These are phyloP conservation scores for Setipinna tenuifilis DNA, from an alignment of 2,797 vertebrate genomes.

Conservation along the genomic window DNA sequence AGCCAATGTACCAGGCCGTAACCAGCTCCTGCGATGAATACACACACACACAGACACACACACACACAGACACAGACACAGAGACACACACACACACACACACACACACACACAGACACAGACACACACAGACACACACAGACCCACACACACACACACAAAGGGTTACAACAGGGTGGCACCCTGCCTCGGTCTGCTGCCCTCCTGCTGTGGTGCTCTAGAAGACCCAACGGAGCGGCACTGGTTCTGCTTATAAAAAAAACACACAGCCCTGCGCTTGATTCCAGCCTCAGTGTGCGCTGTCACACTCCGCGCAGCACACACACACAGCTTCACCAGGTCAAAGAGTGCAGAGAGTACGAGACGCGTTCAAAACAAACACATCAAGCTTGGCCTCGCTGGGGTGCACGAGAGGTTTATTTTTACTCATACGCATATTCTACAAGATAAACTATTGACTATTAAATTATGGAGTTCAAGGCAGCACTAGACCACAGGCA, in stretches of 20 bases:
- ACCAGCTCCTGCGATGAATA: slow-evolving; percentile 86
- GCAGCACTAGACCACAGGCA: slow-evolving; percentile 29
- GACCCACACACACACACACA: no score
- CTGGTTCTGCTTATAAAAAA: not conserved
- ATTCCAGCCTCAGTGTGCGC: not conserved
- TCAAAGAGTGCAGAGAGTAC: not conserved
- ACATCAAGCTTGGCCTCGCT: not conserved
- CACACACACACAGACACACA: not conserved
- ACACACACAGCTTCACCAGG: not conserved
- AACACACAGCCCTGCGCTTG: not conserved
- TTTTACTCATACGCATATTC: not conserved
- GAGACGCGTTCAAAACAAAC: not conserved
- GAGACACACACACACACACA: not conserved
- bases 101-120: not conserved
- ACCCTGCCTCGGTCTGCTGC: no score
- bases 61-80: slow-evolving; percentile 5
- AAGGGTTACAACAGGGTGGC: not conserved
- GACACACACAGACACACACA: not conserved
- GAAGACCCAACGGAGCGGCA: not conserved
- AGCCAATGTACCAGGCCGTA: slow-evolving; percentile 99
- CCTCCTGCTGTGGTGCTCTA: not conserved
- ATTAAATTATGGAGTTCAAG: slow-evolving; percentile 16
- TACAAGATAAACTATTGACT: slow-evolving; percentile 13
- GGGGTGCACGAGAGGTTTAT: not conserved
- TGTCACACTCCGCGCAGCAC: not conserved